A percentile compares a stretch with the other conserved stretches of the same genome.
Evolutionary conservation across 1,140 invertebrate genomes (phyloP).

Genomic region (Chrysopa pallens): DNA sequence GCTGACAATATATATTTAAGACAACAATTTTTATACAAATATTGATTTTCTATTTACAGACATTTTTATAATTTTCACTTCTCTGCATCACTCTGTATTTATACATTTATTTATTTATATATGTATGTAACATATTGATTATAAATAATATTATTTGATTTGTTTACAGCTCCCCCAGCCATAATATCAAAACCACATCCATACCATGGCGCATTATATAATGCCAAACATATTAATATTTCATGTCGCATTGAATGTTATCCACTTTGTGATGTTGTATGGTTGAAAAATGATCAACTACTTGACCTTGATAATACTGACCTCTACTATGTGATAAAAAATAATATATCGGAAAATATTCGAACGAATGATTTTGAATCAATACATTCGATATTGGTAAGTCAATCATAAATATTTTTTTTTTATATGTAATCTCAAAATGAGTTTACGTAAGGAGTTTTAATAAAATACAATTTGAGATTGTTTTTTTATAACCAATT

Average conservation of each 20-base stretch:
- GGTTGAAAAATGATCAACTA: constrained; percentile 54
- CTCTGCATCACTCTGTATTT: constrained; percentile 1
- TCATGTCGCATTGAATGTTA: constrained; percentile 78
- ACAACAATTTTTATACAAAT: no score
- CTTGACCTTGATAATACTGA: constrained; percentile 40
- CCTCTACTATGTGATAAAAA: constrained; percentile 47
- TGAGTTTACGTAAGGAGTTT: not conserved
- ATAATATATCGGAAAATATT: constrained; percentile 43
- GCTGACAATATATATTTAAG: no score
- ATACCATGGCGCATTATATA: constrained; percentile 60
- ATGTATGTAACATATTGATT: not conserved
- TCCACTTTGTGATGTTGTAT: constrained; percentile 64
- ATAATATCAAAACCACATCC: constrained; percentile 70
- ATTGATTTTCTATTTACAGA: no score
- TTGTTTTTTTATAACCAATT: no score
- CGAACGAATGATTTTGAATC: constrained; percentile 73
- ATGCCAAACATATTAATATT: constrained; percentile 53
- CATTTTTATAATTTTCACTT: no score
- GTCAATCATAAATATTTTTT: constrained; percentile 6
- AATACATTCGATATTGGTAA: constrained; percentile 60
- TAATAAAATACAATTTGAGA: not conserved
- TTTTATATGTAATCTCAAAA: no score
- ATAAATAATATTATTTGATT: not conserved
- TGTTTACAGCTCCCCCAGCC: constrained; percentile 53
- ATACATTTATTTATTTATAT: not conserved